Evolutionary conservation across 2,113 vertebrate genomes (phyloP), one percentile per base, ranked within the genome.

Genomic region (Paedocypris sp.): DNA sequence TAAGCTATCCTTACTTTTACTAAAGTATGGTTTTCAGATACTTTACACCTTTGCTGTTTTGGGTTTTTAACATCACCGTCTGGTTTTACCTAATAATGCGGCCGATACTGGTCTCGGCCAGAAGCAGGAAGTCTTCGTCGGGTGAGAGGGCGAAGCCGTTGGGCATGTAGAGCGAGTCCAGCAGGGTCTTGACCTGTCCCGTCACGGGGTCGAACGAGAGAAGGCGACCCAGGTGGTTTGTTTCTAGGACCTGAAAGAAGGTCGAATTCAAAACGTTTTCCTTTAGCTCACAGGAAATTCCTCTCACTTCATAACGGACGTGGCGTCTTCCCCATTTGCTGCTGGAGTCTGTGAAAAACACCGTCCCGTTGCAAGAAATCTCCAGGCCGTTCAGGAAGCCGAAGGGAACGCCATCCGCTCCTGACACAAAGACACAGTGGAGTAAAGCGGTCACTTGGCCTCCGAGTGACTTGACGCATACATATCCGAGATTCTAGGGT

Each of bases 311-410:
- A 3, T 82, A 78, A 56, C 72, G 81, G 53, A 84, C 83, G 36
- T 87, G 81, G 52, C 45, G 29, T 31, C 83, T 78, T 16, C 82
- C 80, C 82, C 84, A 85, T 26, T 81, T 81, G 25, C 79, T 85
- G 53, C 83, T 85, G 0, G 82, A 86, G 75, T 86, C 83, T 0
- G 75, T 86, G 69, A 87, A 89, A 64, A 78, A 85, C 45, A 86
- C 66, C 1, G 72, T 64, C 0, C 77, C 84, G 3, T 81, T 77
- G 15, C 67, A 63, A 18, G 79, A 82, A 56, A 85, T 75, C 66
- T 87, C 83, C 36, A 87, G 68, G 3, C 83, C 81, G 5, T 85
- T 87, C 2, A 85, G 68, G 41, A 86, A 85, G 32, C 74, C 74
- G 9, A 86, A 86, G 28, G 82, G 79, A 42, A 83, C 18, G 8